Evolutionary conservation across 2,888 invertebrate species (phyloP), one percentile per base, ranked within the genome.

Genomic region (Brachypalpus laphriformis): DNA sequence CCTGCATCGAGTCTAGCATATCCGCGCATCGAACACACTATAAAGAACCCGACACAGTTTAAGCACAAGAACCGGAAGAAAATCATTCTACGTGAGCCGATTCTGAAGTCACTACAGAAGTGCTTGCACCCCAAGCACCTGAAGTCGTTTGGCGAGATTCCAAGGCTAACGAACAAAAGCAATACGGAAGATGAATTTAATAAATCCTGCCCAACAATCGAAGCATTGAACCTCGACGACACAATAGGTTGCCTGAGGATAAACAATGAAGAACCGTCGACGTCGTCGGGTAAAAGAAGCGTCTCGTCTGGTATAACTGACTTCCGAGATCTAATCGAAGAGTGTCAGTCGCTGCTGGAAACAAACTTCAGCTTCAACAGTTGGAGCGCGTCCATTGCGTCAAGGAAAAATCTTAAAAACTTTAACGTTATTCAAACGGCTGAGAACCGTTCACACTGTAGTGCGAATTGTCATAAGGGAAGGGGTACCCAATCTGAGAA

Each of bases 271-370:
- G 31, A 72, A 7, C 45, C 51, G 9, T 63, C 70, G 9, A 31
- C 45, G 3, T 54, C 71, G n/a, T 40, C 72, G 3, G 22, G 14
- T 1, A 45, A 74, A 14, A 45, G 61, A n/a, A 45, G 11, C 1
- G 34, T n/a, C n/a, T n/a, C 59, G 0, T 82, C 87, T 66, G 88
- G 87, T 3, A 88, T 87, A 22, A 88, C 87, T 1, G 89, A 89
- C 83, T 91, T 90, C 78, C 89, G 89, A 2, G 90, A 91, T 87
- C 87, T 91, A 31, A 89, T 91, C 20, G 88, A 87, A 3, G 90
- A 90, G 86, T 91, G 91, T 66, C 89, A 90, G 31, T 87, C 83
- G 11, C 82, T 90, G 2, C 82, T 90, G 0, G 88, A 88, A 25
- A 88, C 89, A 20, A 88, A 89, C 14, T 87, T 88, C 31, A 88